Conservation (phyloP, 2,888 invertebrate genomes). For the Antheraea yamamai region DNA sequence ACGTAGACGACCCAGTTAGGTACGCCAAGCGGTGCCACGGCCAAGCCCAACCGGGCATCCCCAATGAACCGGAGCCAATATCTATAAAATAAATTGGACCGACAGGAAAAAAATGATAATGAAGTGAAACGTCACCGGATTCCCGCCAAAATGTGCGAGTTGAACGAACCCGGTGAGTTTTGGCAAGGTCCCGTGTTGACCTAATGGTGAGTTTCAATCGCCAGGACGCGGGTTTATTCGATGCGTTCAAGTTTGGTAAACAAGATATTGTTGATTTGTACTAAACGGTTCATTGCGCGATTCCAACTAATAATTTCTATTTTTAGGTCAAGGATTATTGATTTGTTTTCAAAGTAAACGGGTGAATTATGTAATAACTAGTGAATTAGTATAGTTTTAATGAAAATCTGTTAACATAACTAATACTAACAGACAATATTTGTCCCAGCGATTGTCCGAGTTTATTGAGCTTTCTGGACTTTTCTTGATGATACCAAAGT, state of each 20-base stretch:
- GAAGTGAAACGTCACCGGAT: slow-evolving; percentile 72
- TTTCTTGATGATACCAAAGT: not conserved
- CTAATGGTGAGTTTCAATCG: slow-evolving; percentile 75
- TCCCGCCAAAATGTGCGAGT: slow-evolving; percentile 77
- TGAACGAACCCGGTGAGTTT: slow-evolving; percentile 78
- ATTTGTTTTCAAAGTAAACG: not conserved
- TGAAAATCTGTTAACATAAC: not conserved
- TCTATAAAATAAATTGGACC: slow-evolving; percentile 81
- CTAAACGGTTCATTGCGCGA: not conserved
- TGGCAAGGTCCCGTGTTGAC: slow-evolving; percentile 73
- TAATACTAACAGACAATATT: too few species aligned
- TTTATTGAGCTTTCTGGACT: too few species aligned
- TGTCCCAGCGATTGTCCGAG: too few species aligned
- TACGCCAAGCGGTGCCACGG: slow-evolving; percentile 79
- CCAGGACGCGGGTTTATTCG: slow-evolving; percentile 33
- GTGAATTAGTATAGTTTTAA: not conserved
- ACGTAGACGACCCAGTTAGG: slow-evolving; percentile 79
- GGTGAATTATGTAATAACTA: not conserved
- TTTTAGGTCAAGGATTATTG: not conserved
- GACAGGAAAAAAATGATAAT: slow-evolving; percentile 67
- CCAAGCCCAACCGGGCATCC: slow-evolving; percentile 80
- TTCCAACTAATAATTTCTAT: not conserved
- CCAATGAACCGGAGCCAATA: slow-evolving; percentile 80
- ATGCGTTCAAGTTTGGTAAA: not conserved
- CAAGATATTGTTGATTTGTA: not conserved